Evolutionary conservation across 2,888 invertebrate genomes (phyloP), one percentile per base, ranked within the genome.

Genomic region (Dynastes maya): DNA sequence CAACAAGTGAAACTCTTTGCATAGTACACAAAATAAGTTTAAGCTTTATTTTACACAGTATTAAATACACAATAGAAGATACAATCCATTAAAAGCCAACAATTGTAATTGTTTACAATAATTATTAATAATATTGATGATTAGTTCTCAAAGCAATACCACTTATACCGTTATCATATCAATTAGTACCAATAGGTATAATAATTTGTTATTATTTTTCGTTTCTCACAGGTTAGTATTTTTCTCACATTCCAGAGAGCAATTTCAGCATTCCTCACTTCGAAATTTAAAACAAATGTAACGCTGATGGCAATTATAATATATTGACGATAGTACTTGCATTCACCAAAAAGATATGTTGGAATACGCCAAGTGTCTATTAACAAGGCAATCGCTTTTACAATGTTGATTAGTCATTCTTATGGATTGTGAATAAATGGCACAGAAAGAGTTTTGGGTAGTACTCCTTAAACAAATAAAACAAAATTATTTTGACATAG

Each of bases 11-110:
- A 70, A 80, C 40, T 3, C 78, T 6, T 13, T 51, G 37, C 29
- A n/a, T 80, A 74, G 80, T 80, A 88, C 88, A 88, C 88, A 89
- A 89, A 89, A 89, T 89, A 89, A 86, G 88, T 85, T 78, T 86
- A 87, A 88, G 89, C 89, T 89, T 89, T 89, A 88, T 88, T 88
- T 86, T 87, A 88, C 87, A 88, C 72, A 78, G 72, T 78, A 84
- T 86, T 84, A 86, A 86, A 86, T 87, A 88, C 87, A 87, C 84
- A 86, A 85, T 84, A 87, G 85, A 87, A 83, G 84, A 85, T 77
- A 78, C 64, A 63, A 76, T 83, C 87, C 87, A 87, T 87, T 85
- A 87, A 86, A 88, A 88, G 88, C 88, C 86, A 86, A 87, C 86
- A 86, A 83, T 83, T 77, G 71, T 80, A 75, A 80, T 64, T 72